These are phyloP conservation scores for Ylistrum balloti DNA, from an alignment of 1,140 invertebrate genomes.

Conservation along the genomic window DNA sequence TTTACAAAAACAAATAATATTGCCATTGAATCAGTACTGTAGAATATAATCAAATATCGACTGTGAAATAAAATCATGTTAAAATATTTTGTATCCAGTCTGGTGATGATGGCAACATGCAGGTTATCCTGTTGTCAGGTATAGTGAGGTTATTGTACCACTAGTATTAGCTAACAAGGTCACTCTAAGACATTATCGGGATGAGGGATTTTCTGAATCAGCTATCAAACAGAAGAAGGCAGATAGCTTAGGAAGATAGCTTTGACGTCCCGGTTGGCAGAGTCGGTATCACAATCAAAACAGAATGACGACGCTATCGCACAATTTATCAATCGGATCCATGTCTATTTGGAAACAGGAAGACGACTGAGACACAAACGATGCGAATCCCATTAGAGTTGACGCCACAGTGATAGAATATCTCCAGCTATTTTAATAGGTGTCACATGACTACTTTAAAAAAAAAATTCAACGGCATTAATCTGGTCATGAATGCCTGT, in stretches of 20 bases:
- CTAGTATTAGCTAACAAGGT: neutral
- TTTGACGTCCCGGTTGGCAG: neutral
- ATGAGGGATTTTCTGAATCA: conserved; percentile 25
- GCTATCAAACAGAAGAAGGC: neutral
- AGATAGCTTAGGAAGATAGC: conserved; percentile 7
- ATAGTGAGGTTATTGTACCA: neutral
- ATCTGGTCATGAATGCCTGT: neutral
- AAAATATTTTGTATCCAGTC: no score
- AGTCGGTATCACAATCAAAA: neutral
- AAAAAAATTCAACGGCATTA: conserved; percentile 11
- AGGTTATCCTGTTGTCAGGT: neutral
- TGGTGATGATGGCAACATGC: no score
- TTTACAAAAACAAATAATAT: no score
- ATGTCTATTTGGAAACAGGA: conserved; percentile 18
- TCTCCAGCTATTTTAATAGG: conserved; percentile 34
- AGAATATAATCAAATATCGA: no score
- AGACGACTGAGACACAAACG: neutral
- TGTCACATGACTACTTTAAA: neutral
- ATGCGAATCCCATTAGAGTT: conserved; percentile 27
- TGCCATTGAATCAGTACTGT: no score
- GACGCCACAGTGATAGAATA: conserved; percentile 24
- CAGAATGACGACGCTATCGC: neutral
- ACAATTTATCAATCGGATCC: conserved; percentile 39
- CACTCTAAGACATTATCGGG: neutral
- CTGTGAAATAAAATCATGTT: no score